Conservation (phyloP, 2,888 invertebrate genomes). For the Gasteruption jaculator region DNA sequence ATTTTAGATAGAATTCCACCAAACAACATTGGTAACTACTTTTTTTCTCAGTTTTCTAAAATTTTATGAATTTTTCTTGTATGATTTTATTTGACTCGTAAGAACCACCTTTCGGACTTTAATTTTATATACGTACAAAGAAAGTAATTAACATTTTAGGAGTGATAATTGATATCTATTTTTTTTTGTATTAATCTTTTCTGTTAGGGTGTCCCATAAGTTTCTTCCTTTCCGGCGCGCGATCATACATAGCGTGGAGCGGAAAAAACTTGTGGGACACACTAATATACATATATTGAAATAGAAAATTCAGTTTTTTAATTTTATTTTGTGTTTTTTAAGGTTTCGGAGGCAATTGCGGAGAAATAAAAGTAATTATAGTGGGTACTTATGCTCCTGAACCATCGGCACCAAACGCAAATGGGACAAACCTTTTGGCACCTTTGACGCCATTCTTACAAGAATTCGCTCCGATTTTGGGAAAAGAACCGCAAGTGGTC, state of each 20-base stretch:
- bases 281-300: slow-evolving; percentile 7
- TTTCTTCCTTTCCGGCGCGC: no score
- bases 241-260: no score
- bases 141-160: slow-evolving; percentile 1
- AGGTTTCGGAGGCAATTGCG: slow-evolving; percentile 47
- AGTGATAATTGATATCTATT: not conserved
- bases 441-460: slow-evolving; percentile 44
- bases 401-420: slow-evolving; percentile 40
- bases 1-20: slow-evolving; percentile 63
- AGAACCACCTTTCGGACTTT: no score
- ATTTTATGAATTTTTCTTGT: not conserved
- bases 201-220: no score
- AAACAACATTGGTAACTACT: slow-evolving; percentile 56
- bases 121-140: slow-evolving; percentile 5
- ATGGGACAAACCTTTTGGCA: slow-evolving; percentile 39
- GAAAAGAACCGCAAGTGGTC: slow-evolving; percentile 45
- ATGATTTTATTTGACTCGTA: no score
- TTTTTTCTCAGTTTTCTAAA: slow-evolving; percentile 19
- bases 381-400: slow-evolving; percentile 50
- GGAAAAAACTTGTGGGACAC: no score
- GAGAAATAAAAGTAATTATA: slow-evolving; percentile 44
- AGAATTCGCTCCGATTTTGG: slow-evolving; percentile 44
- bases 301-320: not conserved
- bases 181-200: slow-evolving; percentile 4
- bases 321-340: slow-evolving; percentile 11